A percentile compares a stretch with the other conserved stretches of the same genome.
Evolutionary conservation across 2,797 vertebrate species (phyloP).

Genomic region (Gymnothorax javanicus): DNA sequence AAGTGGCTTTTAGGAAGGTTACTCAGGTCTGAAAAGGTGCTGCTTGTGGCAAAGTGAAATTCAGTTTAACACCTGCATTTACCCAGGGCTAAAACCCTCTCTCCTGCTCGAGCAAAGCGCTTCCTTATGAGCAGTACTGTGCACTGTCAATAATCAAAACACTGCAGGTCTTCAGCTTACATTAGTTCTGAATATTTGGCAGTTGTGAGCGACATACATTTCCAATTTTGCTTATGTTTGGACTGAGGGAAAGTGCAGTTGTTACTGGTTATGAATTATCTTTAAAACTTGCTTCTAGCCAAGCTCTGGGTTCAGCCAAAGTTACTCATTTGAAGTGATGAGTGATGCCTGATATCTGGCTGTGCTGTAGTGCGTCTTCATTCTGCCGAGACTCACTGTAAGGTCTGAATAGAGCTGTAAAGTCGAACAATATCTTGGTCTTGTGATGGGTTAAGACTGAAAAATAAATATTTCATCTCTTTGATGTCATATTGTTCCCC

Average conservation of each 20-base stretch:
- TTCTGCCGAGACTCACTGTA: background rate
- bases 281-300: background rate
- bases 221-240: background rate
- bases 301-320: background rate
- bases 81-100: background rate
- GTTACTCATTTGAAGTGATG: background rate
- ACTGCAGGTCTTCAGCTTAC: background rate
- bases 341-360: background rate
- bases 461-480: constrained; percentile 20
- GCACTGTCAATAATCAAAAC: background rate
- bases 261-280: background rate
- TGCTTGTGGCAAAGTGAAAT: no score
- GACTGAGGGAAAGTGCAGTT: background rate
- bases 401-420: background rate
- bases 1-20: no score
- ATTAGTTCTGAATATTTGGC: background rate
- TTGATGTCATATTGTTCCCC: constrained; percentile 30
- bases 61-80: no score
- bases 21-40: no score
- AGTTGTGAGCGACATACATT: background rate
- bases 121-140: background rate
- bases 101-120: background rate
- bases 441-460: constrained; percentile 14
- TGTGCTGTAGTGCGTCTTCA: background rate
- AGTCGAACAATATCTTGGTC: background rate